phyloP scores from a whole-genome alignment of 2,888 invertebrate genomes.

The Patella pellucida region DNA sequence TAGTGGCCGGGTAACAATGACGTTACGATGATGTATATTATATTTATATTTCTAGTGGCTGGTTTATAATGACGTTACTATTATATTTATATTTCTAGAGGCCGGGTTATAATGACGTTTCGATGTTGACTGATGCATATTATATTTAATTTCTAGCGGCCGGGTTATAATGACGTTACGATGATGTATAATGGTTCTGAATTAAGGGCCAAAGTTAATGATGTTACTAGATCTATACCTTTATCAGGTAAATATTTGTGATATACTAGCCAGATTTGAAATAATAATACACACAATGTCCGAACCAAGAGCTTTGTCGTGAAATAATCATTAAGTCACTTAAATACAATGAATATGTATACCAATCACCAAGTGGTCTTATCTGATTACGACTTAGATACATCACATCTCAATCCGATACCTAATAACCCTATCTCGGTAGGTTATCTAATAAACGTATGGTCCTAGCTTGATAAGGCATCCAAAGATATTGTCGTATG shows the following conservation, averaged over 20 bases:
- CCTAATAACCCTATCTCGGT: too few relatives aligned
- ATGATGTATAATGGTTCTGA: slow-evolving; percentile 52
- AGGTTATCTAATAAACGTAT: too few relatives aligned
- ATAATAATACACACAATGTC: too few relatives aligned
- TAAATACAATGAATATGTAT: too few relatives aligned
- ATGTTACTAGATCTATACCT: slow-evolving; percentile 20
- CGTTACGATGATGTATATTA: slow-evolving; percentile 49
- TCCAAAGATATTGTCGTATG: too few relatives aligned
- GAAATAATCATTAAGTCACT: too few relatives aligned
- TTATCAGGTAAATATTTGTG: slow-evolving; percentile 42
- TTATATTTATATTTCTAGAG: slow-evolving; percentile 32
- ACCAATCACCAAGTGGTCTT: too few relatives aligned
- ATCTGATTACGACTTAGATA: too few relatives aligned
- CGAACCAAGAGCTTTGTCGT: too few relatives aligned
- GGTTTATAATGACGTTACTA: slow-evolving; percentile 58
- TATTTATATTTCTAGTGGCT: slow-evolving; percentile 35
- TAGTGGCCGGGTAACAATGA: slow-evolving; percentile 58
- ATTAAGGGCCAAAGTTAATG: slow-evolving; percentile 49
- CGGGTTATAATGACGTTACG: slow-evolving; percentile 59
- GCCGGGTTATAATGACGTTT: slow-evolving; percentile 58
- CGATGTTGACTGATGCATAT: slow-evolving; percentile 46
- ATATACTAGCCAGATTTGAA: too few relatives aligned
- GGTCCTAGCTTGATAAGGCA: too few relatives aligned
- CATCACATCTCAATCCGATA: too few relatives aligned
- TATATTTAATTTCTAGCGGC: slow-evolving; percentile 34